Evolutionary conservation across 92 coral and sea anemone genomes (phyloP).

Genomic region (Blastomussa wellsi): DNA sequence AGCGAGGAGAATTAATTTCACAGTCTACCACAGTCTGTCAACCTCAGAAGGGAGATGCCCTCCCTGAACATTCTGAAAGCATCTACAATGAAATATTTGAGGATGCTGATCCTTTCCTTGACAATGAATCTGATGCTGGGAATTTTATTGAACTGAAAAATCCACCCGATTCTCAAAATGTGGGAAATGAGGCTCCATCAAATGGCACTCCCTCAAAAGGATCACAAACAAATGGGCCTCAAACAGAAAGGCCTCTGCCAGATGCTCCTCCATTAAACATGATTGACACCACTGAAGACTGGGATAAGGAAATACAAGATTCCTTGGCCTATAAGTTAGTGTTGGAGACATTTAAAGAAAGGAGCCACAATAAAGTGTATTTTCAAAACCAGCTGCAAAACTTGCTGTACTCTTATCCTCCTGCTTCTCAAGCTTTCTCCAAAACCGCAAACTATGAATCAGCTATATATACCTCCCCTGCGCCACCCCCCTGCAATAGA

Average conservation of each 20-base stretch:
- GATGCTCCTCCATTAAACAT: background rate
- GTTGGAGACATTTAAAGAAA: conserved; percentile 25
- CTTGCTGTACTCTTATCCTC: conserved; percentile 66
- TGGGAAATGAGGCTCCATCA: background rate
- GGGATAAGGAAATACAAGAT: conserved; percentile 81
- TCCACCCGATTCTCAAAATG: background rate
- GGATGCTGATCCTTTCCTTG: conserved; percentile 47
- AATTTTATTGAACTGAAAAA: background rate
- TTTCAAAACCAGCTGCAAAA: conserved; percentile 65
- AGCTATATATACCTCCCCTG: conserved; percentile 34
- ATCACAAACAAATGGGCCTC: background rate
- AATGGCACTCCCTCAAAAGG: background rate
- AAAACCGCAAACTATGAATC: conserved; percentile 81
- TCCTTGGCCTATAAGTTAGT: conserved; percentile 33
- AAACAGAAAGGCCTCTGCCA: background rate
- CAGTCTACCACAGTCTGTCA: background rate
- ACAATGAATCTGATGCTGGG: background rate
- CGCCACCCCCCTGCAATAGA: background rate
- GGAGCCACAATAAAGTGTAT: conserved; percentile 35
- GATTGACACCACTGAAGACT: conserved; percentile 62
- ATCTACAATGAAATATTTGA: conserved; percentile 56
- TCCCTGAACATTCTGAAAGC: conserved; percentile 20
- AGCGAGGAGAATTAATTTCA: background rate
- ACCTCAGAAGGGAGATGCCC: background rate
- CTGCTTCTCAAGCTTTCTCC: conserved; percentile 81